Evolutionary conservation across 2,888 invertebrate genomes (phyloP).

Genomic region (Tachina fera): DNA sequence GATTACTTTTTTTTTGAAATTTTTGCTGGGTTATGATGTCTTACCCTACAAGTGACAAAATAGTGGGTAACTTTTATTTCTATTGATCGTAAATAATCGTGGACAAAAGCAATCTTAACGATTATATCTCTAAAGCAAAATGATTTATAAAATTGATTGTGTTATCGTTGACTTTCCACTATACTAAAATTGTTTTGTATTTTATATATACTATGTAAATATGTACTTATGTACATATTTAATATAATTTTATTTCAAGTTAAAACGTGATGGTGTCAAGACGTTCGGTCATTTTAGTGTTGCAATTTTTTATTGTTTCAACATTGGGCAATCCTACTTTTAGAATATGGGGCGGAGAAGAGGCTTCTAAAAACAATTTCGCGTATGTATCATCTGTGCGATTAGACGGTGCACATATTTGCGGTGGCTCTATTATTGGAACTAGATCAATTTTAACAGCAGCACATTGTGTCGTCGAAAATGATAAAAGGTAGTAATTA

Average conservation of each 20-base stretch:
- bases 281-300: constrained; percentile 44
- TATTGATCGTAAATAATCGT: too few species aligned
- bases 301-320: constrained; percentile 24
- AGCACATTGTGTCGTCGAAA: constrained; percentile 78
- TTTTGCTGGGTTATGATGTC: too few species aligned
- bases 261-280: constrained; percentile 58
- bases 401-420: constrained; percentile 76
- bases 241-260: constrained; percentile 9
- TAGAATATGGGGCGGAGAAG: constrained; percentile 79
- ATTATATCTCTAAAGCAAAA: too few species aligned
- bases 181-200: too few species aligned
- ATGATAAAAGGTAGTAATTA: constrained; percentile 70
- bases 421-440: constrained; percentile 78
- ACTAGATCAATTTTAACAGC: constrained; percentile 77
- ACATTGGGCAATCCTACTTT: constrained; percentile 59
- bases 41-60: too few species aligned
- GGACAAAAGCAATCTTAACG: too few species aligned
- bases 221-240: constrained; percentile 1
- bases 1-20: too few species aligned
- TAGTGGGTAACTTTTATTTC: too few species aligned
- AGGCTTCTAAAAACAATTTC: constrained; percentile 76
- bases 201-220: too few species aligned
- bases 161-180: too few species aligned
- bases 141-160: too few species aligned
- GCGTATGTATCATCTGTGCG: constrained; percentile 81